Evolutionary conservation across 2,113 vertebrate genomes (phyloP), one percentile per base, ranked within the genome.

Genomic region (Steatornis caripensis): DNA sequence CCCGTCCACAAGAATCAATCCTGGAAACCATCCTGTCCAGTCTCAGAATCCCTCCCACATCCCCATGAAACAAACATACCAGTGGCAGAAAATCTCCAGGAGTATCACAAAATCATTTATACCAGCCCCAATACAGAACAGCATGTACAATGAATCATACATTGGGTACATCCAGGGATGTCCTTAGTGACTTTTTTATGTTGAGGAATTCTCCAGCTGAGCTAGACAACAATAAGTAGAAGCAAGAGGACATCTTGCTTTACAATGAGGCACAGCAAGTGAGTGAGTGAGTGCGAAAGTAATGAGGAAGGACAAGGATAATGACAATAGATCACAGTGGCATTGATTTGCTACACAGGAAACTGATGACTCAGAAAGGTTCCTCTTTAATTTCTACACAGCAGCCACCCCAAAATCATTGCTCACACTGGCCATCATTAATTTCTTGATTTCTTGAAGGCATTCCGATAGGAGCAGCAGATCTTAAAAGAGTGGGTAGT

Each of bases 261-360:
- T 68, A 79, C 74, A 96, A 57, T 49, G 53, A 95, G 39, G 81
- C 16, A 85, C 48, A 92, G 85, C 32, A 79, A 95, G 34, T 58
- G 80, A 95, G 62, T 88, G 79, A 95, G 14, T 85, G 79, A 96
- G 45, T 37, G 57, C 68, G 66, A 62, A 94, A 81, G 54, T 87
- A 94, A 87, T 89, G 76, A 90, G 49, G 65, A 96, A 93, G 62
- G 77, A 87, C 80, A 89, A 91, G 41, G 84, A 95, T 87, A 95
- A 95, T 69, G 53, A 84, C 86, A 92, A 89, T 19, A 94, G 84
- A 91, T 77, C 79, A 91, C 84, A 87, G 65, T 77, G 74, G 83
- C 84, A 95, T 77, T 95, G 93, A 96, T 94, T 92, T 12, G 15
- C 75, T 91, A 82, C 64, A 90, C 60, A 74, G 79, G 53, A 93